Evolutionary conservation across 1,140 invertebrate species (phyloP).

Genomic region (Bicyclus anynana): DNA sequence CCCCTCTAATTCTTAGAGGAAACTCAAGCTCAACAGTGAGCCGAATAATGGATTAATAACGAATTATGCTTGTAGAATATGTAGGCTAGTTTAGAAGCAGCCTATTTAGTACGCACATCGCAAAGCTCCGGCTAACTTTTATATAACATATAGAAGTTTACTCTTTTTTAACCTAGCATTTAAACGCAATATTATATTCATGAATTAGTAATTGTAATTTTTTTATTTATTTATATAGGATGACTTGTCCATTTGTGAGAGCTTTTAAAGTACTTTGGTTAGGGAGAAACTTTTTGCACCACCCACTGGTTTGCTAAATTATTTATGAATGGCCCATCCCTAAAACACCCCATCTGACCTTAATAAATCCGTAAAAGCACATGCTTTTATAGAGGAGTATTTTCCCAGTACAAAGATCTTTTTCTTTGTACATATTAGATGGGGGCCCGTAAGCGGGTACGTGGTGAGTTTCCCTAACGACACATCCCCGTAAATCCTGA

Average conservation of each 20-base stretch:
- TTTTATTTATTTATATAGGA: background rate
- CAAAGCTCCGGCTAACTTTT: no score
- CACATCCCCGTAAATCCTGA: constrained; percentile 48
- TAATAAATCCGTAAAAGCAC: constrained; percentile 49
- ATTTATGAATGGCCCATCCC: constrained; percentile 54
- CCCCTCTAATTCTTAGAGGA: no score
- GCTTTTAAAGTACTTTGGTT: constrained; percentile 8
- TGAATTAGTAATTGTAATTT: background rate
- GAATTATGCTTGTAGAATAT: no score
- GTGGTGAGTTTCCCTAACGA: constrained; percentile 48
- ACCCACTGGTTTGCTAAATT: constrained; percentile 50
- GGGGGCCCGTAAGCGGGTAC: constrained; percentile 42
- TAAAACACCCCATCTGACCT: constrained; percentile 43
- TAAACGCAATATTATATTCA: no score
- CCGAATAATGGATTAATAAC: no score
- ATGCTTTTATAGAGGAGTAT: constrained; percentile 48
- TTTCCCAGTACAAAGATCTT: constrained; percentile 47
- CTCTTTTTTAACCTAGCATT: no score
- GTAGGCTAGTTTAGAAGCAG: no score
- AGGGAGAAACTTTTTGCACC: constrained; percentile 16
- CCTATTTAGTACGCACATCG: no score
- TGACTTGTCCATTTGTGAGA: constrained; percentile 10
- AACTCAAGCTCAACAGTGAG: no score
- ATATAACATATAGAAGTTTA: no score
- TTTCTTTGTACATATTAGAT: constrained; percentile 68